Evolutionary conservation across 2,888 invertebrate genomes (phyloP), one percentile per base, ranked within the genome.

Genomic region (Pardosa pseudoannulata): DNA sequence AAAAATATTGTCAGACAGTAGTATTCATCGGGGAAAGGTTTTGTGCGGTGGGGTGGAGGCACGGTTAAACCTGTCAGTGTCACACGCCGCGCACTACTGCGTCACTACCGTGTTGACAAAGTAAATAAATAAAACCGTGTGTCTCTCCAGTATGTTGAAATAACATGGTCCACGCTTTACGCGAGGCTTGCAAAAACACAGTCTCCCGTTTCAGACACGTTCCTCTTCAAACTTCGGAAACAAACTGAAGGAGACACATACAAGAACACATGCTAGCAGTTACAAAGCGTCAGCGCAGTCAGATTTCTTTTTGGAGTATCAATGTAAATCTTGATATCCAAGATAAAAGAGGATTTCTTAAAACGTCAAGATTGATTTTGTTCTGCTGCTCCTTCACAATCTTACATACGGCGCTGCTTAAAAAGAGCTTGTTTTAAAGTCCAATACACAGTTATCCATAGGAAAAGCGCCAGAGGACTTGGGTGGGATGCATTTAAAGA

Each of bases 21-120:
- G 56, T 56, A 56, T 56, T 56, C 56, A 56, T 56, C 19, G 3
- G 23, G 23, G 3, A 56, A 23, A 23, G 9, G n/a, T 56, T 56
- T 56, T 56, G 56, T 56, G 23, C n/a, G n/a, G n/a, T n/a, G 6
- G 11, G n/a, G 56, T 28, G 70, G 74, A 36, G 74, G 81, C 68
- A 68, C 67, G 50, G 74, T 74, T 81, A 74, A 81, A 74, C 74
- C 65, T 81, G 81, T 81, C 81, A 81, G 68, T 68, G 39, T 70
- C 81, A 74, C 31, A 73, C 70, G 81, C 62, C 39, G 67, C 56
- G 32, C 62, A 23, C 56, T 56, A 23, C 56, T 56, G 56, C 23
- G 56, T 56, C 56, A 56, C 56, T 56, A 19, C 23, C 23, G 23
- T 23, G 36, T 23, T 3, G 23, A 23, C 56, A 56, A 56, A 56